Percentiles rank a stretch among this genome's conserved stretches.
These are phyloP conservation scores for Pteropus rufus DNA, from an alignment of 2,797 vertebrate species.

Conservation along the genomic window DNA sequence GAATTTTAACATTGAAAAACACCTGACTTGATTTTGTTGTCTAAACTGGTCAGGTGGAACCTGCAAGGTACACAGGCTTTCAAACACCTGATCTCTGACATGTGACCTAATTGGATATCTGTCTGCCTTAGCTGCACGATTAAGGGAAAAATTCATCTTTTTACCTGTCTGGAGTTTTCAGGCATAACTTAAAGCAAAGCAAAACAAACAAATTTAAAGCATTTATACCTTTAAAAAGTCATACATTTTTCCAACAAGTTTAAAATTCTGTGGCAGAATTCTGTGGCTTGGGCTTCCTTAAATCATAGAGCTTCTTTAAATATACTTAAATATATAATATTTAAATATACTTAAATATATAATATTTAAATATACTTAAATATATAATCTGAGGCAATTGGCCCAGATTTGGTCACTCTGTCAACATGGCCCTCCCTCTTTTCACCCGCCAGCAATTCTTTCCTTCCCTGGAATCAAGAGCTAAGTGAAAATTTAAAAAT, in stretches of 20 bases:
- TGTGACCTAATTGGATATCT: neutral
- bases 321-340: neutral
- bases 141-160: neutral
- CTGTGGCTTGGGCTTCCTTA: neutral
- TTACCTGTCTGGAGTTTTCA: neutral
- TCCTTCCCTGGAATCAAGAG: neutral
- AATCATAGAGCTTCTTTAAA: neutral
- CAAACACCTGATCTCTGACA: neutral
- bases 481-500: neutral
- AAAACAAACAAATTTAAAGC: conserved; percentile 7
- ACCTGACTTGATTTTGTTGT: neutral
- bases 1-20: conserved; percentile 38
- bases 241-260: neutral
- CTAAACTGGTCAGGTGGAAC: neutral
- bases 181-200: conserved; percentile 1
- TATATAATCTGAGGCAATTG: neutral
- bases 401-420: neutral
- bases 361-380: neutral
- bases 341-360: neutral
- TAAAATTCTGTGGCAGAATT: neutral
- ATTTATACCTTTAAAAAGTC: conserved; percentile 11
- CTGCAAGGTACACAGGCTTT: neutral
- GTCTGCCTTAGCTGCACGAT: neutral
- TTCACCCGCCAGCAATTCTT: neutral
- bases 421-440: neutral